phyloP scores from a whole-genome alignment of 2,113 vertebrate genomes.

The Phaethon lepturus region DNA sequence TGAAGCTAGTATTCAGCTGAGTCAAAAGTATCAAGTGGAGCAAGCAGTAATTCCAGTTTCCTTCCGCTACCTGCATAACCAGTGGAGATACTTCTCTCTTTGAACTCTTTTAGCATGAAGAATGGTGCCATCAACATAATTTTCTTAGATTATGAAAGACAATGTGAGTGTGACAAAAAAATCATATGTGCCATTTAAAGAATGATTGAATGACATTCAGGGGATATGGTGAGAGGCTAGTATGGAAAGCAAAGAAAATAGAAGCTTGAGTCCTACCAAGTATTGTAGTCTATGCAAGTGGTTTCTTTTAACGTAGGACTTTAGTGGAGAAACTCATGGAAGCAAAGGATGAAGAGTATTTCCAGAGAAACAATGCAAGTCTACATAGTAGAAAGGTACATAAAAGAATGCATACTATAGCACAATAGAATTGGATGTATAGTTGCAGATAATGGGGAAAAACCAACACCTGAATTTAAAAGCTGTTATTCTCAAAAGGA shows the following conservation, averaged over 20 bases:
- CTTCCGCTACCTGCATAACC: background rate
- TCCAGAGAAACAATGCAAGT: background rate
- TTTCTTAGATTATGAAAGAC: background rate
- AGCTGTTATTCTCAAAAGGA: background rate
- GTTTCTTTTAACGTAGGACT: background rate
- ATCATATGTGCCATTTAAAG: background rate
- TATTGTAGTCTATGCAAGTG: background rate
- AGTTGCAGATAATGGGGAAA: background rate
- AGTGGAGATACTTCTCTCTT: background rate
- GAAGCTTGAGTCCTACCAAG: background rate
- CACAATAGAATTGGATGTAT: background rate
- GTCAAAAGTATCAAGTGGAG: background rate
- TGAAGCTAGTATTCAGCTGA: background rate
- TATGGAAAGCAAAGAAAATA: background rate
- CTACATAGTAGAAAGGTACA: background rate
- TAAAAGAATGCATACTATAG: background rate
- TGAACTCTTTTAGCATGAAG: background rate
- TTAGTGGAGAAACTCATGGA: background rate
- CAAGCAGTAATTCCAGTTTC: background rate
- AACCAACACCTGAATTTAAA: background rate
- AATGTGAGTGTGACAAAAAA: background rate
- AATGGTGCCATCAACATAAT: background rate
- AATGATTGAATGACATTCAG: background rate
- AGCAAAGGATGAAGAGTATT: background rate
- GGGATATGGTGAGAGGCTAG: background rate